A percentile compares a stretch with the other conserved stretches of the same genome.
Conservation (phyloP, 2,113 vertebrate species). For the Craseonycteris thonglongyai region DNA sequence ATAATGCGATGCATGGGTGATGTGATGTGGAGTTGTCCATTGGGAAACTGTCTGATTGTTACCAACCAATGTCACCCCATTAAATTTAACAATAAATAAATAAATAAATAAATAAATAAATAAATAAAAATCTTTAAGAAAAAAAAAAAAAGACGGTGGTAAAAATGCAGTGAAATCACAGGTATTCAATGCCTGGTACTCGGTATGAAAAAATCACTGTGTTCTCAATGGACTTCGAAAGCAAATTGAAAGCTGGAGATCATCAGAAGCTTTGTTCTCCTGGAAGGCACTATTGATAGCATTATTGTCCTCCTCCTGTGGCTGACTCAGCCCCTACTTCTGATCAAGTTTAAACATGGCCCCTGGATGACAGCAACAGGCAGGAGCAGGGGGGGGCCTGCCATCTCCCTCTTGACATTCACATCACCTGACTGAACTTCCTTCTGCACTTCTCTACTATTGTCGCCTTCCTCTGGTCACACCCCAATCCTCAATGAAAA, state of each 20-base stretch:
- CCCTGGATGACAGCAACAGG: not conserved
- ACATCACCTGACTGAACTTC: not conserved
- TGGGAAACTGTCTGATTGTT: too few species aligned
- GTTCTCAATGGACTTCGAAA: not conserved
- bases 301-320: rapidly evolving
- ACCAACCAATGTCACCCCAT: too few species aligned
- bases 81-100: too few species aligned
- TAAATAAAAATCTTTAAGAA: too few species aligned
- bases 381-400: not conserved
- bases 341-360: not conserved
- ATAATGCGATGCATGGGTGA: too few species aligned
- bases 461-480: not conserved
- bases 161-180: not conserved
- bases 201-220: not conserved
- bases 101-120: too few species aligned
- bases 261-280: not conserved
- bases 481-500: not conserved
- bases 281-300: not conserved
- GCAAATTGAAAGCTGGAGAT: not conserved
- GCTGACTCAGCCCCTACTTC: not conserved
- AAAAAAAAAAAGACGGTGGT: too few species aligned
- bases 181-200: not conserved
- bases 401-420: not conserved
- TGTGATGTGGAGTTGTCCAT: too few species aligned
- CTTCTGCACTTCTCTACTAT: not conserved